Conservation (phyloP, 2,113 vertebrate genomes). For the Gulo gulo region DNA sequence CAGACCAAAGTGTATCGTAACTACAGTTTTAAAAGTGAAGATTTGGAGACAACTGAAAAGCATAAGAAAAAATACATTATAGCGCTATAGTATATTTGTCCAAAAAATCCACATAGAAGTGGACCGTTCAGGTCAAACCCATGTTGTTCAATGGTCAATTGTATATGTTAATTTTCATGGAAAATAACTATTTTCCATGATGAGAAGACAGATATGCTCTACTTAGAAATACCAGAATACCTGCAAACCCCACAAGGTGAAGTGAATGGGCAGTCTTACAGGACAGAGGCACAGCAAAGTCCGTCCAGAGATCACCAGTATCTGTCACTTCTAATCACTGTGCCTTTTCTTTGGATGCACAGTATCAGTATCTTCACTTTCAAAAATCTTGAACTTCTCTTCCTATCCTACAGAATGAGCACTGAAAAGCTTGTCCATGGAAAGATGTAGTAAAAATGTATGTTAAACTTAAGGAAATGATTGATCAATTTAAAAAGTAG, state of each 20-base stretch:
- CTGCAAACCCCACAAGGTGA: too few species aligned
- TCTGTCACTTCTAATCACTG: background rate
- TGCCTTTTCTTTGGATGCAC: background rate
- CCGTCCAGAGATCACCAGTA: accelerated
- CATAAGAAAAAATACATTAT: background rate
- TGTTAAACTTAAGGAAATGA: background rate
- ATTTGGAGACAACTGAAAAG: background rate
- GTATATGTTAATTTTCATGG: background rate
- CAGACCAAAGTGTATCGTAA: background rate
- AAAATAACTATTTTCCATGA: background rate
- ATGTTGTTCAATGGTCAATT: background rate
- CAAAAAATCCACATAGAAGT: background rate
- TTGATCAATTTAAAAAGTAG: background rate
- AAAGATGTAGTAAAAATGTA: background rate
- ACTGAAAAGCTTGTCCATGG: background rate
- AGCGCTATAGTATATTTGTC: background rate
- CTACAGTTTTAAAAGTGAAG: background rate
- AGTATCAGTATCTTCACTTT: accelerated
- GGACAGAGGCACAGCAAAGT: too few species aligned
- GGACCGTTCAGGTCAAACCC: background rate
- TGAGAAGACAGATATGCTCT: background rate
- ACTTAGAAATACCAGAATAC: background rate
- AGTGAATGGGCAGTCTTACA: background rate
- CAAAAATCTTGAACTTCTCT: too few species aligned
- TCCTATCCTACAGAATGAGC: background rate